Conservation (phyloP, 2,113 vertebrate genomes). For the Pterocles orientalis region DNA sequence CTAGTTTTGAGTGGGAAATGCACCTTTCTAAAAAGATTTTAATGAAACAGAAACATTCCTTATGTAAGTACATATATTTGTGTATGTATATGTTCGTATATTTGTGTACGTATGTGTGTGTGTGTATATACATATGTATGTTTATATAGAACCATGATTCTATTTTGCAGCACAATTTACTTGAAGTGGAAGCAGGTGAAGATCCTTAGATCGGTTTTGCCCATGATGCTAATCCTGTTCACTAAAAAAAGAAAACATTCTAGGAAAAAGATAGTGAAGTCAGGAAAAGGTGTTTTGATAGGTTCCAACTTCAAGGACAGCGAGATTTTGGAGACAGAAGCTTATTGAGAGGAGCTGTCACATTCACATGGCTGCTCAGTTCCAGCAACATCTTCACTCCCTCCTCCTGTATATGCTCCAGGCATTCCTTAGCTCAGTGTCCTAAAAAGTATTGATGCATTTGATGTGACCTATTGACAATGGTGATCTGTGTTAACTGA, state of each 20-base stretch:
- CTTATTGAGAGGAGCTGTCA: not conserved
- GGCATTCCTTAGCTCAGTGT: not conserved
- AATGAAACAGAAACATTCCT: not conserved
- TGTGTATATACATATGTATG: not conserved
- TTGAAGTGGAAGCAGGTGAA: conserved; percentile 37
- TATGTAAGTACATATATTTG: not conserved
- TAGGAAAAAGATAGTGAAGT: not conserved
- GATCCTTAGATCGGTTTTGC: not conserved
- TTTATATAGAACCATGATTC: not conserved
- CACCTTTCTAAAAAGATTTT: not conserved
- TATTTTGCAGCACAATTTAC: not conserved
- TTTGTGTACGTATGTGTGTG: not conserved
- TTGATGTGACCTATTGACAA: not conserved
- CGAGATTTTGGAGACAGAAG: not conserved
- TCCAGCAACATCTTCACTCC: not conserved
- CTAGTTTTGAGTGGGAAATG: not conserved
- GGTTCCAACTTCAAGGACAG: not conserved
- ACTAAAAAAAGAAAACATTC: not conserved
- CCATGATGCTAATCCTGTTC: not conserved
- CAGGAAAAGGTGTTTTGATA: not conserved
- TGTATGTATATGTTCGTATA: not conserved
- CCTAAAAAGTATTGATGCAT: not conserved
- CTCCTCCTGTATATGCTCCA: not conserved
- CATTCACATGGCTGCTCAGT: not conserved
- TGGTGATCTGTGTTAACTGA: not conserved